Percentiles rank a stretch among this genome's conserved stretches.
These are phyloP conservation scores for Hippopotamus amphibius DNA, from an alignment of 2,113 vertebrate species.

Conservation along the genomic window DNA sequence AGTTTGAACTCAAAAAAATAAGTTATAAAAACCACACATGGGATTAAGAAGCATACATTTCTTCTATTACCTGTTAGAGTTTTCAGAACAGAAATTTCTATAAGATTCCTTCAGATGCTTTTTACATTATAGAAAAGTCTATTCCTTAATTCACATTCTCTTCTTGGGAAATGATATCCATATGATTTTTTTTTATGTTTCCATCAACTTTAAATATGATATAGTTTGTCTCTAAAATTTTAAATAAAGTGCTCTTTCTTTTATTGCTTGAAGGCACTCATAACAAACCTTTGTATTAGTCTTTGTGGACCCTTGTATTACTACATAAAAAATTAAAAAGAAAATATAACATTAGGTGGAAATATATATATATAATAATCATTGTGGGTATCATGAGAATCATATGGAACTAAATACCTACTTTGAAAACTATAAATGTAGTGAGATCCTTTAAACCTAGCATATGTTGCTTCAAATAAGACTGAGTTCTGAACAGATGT, in stretches of 20 bases:
- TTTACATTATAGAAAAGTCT: neutral
- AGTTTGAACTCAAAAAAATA: slow-evolving; percentile 57
- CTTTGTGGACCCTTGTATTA: neutral
- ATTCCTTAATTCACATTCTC: neutral
- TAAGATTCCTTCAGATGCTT: neutral
- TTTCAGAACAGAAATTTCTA: slow-evolving; percentile 12
- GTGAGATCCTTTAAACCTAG: slow-evolving; percentile 49
- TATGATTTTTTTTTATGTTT: neutral
- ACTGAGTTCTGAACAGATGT: slow-evolving; percentile 61
- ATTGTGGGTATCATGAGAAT: slow-evolving; percentile 42
- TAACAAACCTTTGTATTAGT: neutral
- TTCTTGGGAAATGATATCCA: slow-evolving; percentile 52
- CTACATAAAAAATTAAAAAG: slow-evolving; percentile 21
- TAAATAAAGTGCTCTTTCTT: neutral
- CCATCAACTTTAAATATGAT: neutral
- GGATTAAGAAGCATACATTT: slow-evolving; percentile 52
- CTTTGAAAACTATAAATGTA: slow-evolving; percentile 54
- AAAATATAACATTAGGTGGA: slow-evolving; percentile 1
- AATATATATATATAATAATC: slow-evolving; percentile 8
- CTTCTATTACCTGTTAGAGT: neutral
- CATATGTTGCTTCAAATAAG: slow-evolving; percentile 64
- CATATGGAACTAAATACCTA: neutral
- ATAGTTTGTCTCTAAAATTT: slow-evolving; percentile 24
- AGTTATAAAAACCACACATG: slow-evolving; percentile 50
- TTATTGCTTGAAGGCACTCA: slow-evolving; percentile 37